Base-by-base conservation (phyloP, 2,797 vertebrate genomes). In the Sebastes diaconus region DNA sequence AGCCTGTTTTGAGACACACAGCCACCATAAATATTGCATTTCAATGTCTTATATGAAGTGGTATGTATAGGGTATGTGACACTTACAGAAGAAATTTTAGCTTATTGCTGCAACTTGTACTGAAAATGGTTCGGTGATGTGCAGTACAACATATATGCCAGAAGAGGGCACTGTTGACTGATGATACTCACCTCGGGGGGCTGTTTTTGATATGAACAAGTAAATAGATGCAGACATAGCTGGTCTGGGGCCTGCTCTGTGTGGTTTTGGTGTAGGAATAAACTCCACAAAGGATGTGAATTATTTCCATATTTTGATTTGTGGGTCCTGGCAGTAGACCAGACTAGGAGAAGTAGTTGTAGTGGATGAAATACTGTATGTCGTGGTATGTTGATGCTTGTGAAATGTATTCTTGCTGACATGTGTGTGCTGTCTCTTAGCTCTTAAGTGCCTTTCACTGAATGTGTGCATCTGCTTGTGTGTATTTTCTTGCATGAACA, bases 111-210 rank as follows among this genome's bases (percentile, higher is more conserved):
- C 29, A 24, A 22, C 32, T 65, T 42, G 2, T 2, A 12, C 2
- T 20, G 6, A 36, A 55, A 74, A 34, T 12, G 4, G 6, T 64
- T 63, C 57, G 2, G 1, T 68, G 9, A 65, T 54, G 14, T 52
- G 88, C 63, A 84, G 68, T 88, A 20, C 24, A 3, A 50, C 0
- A 4, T 4, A 11, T 36, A 12, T 2, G 6, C 70, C 92, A 93
- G 61, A 65, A 87, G 91, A 85, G 81, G 88, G 83, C 86, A 66
- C 76, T 87, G 75, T 83, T 90, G 77, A 79, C 63, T 70, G 6
- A 10, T 1, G 22, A 30, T 69, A 13, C 54, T 63, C 4, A 65
- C 22, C 4, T 3, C 13, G 4, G 1, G 1, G 1, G 39, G 24
- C 12, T 22, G 16, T 18, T 61, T 13, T 8, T 11, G 3, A 8